Conservation (phyloP, 2,113 vertebrate species). For the Leucopsar rothschildi region DNA sequence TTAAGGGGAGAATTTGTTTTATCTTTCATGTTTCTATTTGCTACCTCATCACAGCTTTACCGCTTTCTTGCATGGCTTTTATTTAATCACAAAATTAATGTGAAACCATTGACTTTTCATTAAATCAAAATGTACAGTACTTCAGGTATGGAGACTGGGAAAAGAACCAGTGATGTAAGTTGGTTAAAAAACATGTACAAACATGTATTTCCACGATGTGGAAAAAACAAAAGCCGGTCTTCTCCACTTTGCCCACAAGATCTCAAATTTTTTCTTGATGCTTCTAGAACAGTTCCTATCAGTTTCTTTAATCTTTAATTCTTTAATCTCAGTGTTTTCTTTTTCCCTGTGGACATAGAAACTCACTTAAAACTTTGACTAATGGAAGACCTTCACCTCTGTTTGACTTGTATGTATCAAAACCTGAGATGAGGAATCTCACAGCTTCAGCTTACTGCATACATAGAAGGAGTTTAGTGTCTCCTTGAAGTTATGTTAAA, state of each 20-base stretch:
- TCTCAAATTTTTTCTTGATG: background rate
- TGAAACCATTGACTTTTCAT: background rate
- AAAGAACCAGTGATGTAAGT: background rate
- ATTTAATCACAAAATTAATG: background rate
- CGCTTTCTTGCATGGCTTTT: background rate
- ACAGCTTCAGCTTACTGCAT: background rate
- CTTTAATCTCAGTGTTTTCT: background rate
- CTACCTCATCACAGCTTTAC: background rate
- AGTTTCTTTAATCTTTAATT: background rate
- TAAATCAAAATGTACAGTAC: background rate
- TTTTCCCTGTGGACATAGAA: background rate
- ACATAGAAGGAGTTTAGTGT: background rate
- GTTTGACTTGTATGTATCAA: background rate
- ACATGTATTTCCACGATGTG: background rate
- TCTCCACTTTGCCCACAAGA: background rate
- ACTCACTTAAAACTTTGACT: background rate
- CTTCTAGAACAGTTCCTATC: background rate
- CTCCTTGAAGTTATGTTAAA: background rate
- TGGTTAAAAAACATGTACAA: background rate
- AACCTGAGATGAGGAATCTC: background rate
- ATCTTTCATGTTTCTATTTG: background rate
- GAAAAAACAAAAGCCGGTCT: background rate
- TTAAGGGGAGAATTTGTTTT: background rate
- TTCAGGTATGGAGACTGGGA: background rate
- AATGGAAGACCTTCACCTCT: background rate